These are phyloP conservation scores for Etheostoma spectabile DNA, from an alignment of 2,113 vertebrate species.

Conservation along the genomic window DNA sequence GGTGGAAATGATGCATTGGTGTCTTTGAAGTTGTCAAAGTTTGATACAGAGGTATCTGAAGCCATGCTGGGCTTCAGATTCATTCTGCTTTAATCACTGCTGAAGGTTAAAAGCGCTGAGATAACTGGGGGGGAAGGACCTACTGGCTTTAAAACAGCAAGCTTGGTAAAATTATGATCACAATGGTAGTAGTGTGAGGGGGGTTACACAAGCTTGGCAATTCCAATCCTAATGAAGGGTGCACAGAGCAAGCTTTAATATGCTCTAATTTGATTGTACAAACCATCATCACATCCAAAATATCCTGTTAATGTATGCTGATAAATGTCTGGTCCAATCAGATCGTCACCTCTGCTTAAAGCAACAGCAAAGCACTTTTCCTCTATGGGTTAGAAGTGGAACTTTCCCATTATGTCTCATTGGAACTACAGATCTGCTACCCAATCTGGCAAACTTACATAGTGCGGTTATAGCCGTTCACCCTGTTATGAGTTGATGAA, in stretches of 20 bases:
- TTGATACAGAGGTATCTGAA: neutral
- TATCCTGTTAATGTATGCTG: constrained; percentile 13
- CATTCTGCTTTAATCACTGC: neutral
- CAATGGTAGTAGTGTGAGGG: neutral
- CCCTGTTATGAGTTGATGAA: too few relatives aligned
- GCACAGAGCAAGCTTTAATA: constrained; percentile 17
- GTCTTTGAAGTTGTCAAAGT: neutral
- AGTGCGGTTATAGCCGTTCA: too few relatives aligned
- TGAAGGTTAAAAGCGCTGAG: constrained; percentile 3
- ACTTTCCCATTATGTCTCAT: too few relatives aligned
- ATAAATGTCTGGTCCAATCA: constrained; percentile 23
- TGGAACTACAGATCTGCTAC: too few relatives aligned
- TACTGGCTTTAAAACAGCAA: neutral
- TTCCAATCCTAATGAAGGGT: constrained; percentile 15
- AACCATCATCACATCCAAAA: neutral
- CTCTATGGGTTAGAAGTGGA: too few relatives aligned
- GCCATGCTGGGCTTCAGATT: neutral
- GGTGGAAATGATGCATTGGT: neutral
- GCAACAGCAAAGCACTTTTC: too few relatives aligned
- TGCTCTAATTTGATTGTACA: neutral
- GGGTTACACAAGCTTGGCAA: constrained; percentile 27
- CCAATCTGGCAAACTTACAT: too few relatives aligned
- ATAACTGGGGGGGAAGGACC: too few relatives aligned
- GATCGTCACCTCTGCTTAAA: neutral
- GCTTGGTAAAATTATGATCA: neutral